Percentiles rank a stretch among this genome's conserved stretches.
phyloP scores from a whole-genome alignment of 2,113 vertebrate species.

The Labrus mixtus region DNA sequence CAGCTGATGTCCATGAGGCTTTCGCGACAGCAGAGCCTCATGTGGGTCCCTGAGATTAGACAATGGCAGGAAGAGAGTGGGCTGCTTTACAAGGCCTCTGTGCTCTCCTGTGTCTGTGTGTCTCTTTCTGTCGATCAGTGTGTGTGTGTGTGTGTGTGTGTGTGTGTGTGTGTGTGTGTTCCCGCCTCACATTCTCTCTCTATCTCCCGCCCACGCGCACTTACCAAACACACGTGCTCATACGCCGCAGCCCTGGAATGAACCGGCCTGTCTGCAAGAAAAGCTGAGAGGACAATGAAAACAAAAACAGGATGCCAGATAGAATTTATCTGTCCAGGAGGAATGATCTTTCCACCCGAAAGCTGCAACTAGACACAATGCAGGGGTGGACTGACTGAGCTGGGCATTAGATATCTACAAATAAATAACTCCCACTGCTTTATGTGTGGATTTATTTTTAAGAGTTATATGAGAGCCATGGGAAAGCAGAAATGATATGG shows the following conservation, averaged over 20 bases:
- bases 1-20: conserved; percentile 46
- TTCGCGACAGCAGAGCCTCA: conserved; percentile 23
- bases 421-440: conserved; percentile 13
- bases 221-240: conserved; percentile 14
- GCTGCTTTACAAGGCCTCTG: conserved; percentile 61
- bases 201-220: conserved; percentile 13
- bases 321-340: conserved; percentile 72
- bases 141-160: too few relatives aligned
- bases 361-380: conserved; percentile 34
- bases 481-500: not conserved
- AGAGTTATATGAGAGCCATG: not conserved
- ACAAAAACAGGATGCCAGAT: conserved; percentile 81
- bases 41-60: conserved; percentile 68
- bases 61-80: conserved; percentile 82
- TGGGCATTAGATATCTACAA: conserved; percentile 36
- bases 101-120: conserved; percentile 33
- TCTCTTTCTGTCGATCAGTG: conserved; percentile 3
- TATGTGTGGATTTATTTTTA: conserved; percentile 9
- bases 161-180: not conserved
- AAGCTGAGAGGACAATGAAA: conserved; percentile 69
- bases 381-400: conserved; percentile 27
- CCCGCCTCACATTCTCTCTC: conserved; percentile 11
- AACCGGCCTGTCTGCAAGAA: conserved; percentile 59
- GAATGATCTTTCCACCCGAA: conserved; percentile 57
- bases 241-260: conserved; percentile 19